Evolutionary conservation across 1,140 invertebrate genomes (phyloP).

Genomic region (Belonocnema kinseyi): DNA sequence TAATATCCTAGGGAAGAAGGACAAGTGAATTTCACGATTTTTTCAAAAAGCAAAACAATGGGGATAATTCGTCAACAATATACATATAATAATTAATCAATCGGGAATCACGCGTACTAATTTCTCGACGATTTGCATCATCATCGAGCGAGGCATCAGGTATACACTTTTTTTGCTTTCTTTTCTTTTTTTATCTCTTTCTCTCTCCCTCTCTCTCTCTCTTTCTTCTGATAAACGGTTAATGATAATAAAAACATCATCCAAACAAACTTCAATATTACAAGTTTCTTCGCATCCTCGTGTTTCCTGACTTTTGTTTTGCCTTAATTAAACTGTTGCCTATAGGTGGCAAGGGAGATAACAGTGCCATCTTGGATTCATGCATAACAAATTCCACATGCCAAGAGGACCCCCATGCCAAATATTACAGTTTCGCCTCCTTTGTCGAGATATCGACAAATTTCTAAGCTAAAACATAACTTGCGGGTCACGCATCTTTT

Average conservation of each 20-base stretch:
- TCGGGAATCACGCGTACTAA: slow-evolving; percentile 44
- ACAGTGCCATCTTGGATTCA: slow-evolving; percentile 73
- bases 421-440: slow-evolving; percentile 32
- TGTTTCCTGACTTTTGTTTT: slow-evolving; percentile 42
- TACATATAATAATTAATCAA: slow-evolving; percentile 44
- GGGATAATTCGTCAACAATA: slow-evolving; percentile 38
- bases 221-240: slow-evolving; percentile 56
- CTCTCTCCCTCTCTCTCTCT: slow-evolving; percentile 33
- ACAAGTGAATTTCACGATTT: slow-evolving; percentile 31
- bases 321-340: slow-evolving; percentile 52
- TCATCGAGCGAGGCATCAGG: slow-evolving; percentile 43
- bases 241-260: slow-evolving; percentile 67
- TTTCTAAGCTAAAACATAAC: slow-evolving; percentile 66
- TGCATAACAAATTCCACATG: slow-evolving; percentile 77
- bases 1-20: slow-evolving; percentile 32
- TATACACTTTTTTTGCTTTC: slow-evolving; percentile 49
- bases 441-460: slow-evolving; percentile 50
- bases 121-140: slow-evolving; percentile 39
- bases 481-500: slow-evolving; percentile 45
- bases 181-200: slow-evolving; percentile 41
- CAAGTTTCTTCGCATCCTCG: slow-evolving; percentile 52
- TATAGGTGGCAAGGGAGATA: slow-evolving; percentile 66
- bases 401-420: slow-evolving; percentile 72
- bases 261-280: slow-evolving; percentile 68
- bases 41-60: slow-evolving; percentile 38